Conservation (phyloP, 2,888 invertebrate species). For the Gastracanthus pulcherrimus region DNA sequence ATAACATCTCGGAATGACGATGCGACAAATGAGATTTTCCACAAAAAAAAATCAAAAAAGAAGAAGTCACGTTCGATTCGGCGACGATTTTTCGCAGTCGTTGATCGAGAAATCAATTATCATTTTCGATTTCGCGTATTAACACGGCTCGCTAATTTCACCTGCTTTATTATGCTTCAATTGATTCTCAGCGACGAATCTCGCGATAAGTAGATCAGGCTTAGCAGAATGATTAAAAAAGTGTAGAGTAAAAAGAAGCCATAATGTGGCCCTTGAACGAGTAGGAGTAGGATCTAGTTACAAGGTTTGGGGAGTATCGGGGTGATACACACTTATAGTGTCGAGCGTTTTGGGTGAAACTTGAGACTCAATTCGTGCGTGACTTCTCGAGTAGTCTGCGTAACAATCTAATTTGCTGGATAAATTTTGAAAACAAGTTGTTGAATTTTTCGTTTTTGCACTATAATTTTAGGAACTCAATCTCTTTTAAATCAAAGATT, state of each 20-base stretch:
- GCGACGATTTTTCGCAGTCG: not conserved
- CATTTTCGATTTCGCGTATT: not conserved
- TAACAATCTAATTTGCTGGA: not conserved
- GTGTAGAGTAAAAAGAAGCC: not conserved
- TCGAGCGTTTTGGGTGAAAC: not conserved
- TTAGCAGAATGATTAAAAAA: not conserved
- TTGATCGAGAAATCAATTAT: not conserved
- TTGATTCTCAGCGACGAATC: not conserved
- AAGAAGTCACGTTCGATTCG: not conserved
- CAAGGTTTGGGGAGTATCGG: not conserved
- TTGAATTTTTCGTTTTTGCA: not conserved
- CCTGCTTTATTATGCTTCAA: not conserved
- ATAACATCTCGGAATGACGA: not conserved
- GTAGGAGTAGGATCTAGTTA: slow-evolving; percentile 7
- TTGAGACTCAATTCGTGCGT: not conserved
- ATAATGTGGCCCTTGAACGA: not conserved
- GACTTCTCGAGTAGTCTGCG: not conserved
- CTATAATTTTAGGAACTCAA: too few relatives aligned
- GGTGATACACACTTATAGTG: not conserved
- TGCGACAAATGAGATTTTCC: slow-evolving; percentile 1
- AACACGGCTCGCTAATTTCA: not conserved
- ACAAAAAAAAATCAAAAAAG: not conserved
- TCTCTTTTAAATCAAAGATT: too few relatives aligned
- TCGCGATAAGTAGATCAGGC: not conserved
- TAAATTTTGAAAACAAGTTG: not conserved